phyloP scores from a whole-genome alignment of 1,140 invertebrate species.

The Drosophila pandora region DNA sequence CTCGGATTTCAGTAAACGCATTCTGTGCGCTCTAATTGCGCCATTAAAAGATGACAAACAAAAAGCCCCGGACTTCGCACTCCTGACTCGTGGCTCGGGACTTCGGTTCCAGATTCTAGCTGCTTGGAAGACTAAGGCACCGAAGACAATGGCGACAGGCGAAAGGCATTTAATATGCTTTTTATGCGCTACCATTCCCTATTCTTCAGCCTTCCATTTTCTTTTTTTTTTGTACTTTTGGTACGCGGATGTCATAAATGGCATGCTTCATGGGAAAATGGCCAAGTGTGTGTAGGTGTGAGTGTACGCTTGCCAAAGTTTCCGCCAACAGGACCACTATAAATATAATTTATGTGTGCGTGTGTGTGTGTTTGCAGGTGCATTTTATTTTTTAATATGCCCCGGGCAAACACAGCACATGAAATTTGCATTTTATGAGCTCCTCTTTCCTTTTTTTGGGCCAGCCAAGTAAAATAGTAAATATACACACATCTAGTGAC shows the following conservation, averaged over 20 bases:
- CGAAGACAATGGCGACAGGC: constrained; percentile 54
- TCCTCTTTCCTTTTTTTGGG: constrained; percentile 18
- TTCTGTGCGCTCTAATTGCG: constrained; percentile 78
- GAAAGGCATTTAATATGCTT: constrained; percentile 76
- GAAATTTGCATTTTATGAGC: constrained; percentile 76
- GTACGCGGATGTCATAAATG: constrained; percentile 77
- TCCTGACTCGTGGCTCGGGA: constrained; percentile 13
- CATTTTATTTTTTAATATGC: constrained; percentile 77
- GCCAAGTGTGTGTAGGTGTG: constrained; percentile 34
- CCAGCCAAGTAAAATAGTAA: constrained; percentile 44
- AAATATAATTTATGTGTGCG: constrained; percentile 73
- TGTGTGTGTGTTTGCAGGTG: constrained; percentile 68
- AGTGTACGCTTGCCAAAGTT: constrained; percentile 32
- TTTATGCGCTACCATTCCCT: constrained; percentile 64
- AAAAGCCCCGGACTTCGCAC: constrained; percentile 21
- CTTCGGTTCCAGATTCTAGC: constrained; percentile 17
- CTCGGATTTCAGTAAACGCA: constrained; percentile 79
- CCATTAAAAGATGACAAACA: constrained; percentile 82
- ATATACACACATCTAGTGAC: constrained; percentile 36
- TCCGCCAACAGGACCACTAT: constrained; percentile 56
- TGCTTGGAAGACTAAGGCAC: constrained; percentile 27
- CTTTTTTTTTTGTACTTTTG: constrained; percentile 44
- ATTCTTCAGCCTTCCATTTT: constrained; percentile 11
- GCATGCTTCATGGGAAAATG: constrained; percentile 61
- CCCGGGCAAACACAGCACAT: constrained; percentile 55